These are phyloP conservation scores for Furnarius figulus DNA, from an alignment of 2,113 vertebrate species.

Conservation along the genomic window DNA sequence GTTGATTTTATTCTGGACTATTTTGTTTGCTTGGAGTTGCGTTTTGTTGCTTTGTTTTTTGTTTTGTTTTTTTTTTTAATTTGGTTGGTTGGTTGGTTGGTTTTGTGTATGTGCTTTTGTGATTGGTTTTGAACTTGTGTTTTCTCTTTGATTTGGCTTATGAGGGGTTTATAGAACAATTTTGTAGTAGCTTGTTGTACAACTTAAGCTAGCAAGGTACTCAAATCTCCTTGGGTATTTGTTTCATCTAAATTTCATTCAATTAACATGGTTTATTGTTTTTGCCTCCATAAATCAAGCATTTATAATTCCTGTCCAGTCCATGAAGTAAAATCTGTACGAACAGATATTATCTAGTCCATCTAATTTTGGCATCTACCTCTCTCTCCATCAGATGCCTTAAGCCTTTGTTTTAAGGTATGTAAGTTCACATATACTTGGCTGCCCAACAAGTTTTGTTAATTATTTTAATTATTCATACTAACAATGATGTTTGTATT, in stretches of 20 bases:
- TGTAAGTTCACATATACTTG: neutral
- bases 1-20: no score
- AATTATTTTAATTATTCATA: neutral
- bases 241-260: neutral
- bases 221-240: neutral
- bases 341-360: neutral
- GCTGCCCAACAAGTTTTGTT: neutral
- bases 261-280: neutral
- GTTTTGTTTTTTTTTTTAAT: no score
- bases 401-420: neutral
- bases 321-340: neutral
- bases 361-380: neutral
- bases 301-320: neutral
- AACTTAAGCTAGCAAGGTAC: neutral
- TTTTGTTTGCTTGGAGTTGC: neutral
- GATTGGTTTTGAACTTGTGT: neutral
- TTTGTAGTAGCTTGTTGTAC: neutral
- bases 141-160: neutral
- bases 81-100: neutral
- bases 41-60: neutral
- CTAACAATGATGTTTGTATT: neutral
- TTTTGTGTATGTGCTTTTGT: neutral
- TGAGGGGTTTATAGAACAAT: neutral
- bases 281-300: neutral
- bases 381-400: neutral